These are phyloP conservation scores for Corythornis cristatus DNA, from an alignment of 2,113 vertebrate genomes.

Conservation along the genomic window DNA sequence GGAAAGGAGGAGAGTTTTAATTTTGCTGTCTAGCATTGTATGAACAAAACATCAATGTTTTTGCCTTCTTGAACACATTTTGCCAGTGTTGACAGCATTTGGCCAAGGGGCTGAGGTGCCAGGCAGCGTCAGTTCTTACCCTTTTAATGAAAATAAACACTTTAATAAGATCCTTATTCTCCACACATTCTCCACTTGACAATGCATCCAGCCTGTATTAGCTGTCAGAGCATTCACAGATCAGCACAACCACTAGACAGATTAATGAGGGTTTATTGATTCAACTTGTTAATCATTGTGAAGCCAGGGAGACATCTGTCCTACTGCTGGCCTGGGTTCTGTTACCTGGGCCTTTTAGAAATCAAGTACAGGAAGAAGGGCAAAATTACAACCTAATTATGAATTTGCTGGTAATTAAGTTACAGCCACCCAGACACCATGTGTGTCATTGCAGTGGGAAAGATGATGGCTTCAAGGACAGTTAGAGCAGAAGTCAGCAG, in stretches of 20 bases:
- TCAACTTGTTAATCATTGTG: not conserved
- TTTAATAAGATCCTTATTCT: not conserved
- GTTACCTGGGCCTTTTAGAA: not conserved
- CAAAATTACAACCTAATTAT: not conserved
- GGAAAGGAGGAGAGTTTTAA: not conserved
- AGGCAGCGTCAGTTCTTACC: not conserved
- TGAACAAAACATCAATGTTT: not conserved
- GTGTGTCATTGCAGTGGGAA: not conserved
- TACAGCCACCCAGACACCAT: not conserved
- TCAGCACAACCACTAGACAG: not conserved
- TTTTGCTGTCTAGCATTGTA: not conserved
- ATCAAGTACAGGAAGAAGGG: not conserved
- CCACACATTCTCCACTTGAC: not conserved
- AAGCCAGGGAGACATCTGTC: not conserved
- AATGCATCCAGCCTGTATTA: accelerated
- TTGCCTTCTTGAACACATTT: not conserved
- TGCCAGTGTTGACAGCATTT: not conserved
- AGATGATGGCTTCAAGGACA: not conserved
- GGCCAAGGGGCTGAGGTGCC: not conserved
- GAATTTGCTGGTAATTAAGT: not conserved
- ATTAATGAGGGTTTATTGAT: not conserved
- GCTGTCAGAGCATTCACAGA: not conserved
- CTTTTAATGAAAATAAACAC: not conserved
- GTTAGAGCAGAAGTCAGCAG: not conserved
- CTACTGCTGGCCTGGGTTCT: not conserved